Evolutionary conservation across 1,140 invertebrate genomes (phyloP).

Genomic region (Drosophila melanogaster): Release_6_plus_ISO1_MT NC_004354.4:18811501-18812000

Average conservation of each 20-base stretch:
- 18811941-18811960: slow-evolving; percentile 30
- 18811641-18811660: background rate
- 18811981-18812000: slow-evolving; percentile 24
- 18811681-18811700: slow-evolving; percentile 4
- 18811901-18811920: slow-evolving; percentile 58
- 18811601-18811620: slow-evolving; percentile 26
- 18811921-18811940: slow-evolving; percentile 54
- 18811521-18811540: slow-evolving; percentile 11
- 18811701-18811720: slow-evolving; percentile 33
- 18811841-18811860: slow-evolving; percentile 32
- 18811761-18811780: slow-evolving; percentile 6
- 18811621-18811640: slow-evolving; percentile 13
- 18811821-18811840: slow-evolving; percentile 35
- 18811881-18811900: slow-evolving; percentile 55
- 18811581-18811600: slow-evolving; percentile 23
- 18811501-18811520: background rate
- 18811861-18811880: slow-evolving; percentile 45
- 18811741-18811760: slow-evolving; percentile 31
- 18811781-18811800: slow-evolving; percentile 6
- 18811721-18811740: slow-evolving; percentile 26
- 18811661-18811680: slow-evolving; percentile 8
- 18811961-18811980: slow-evolving; percentile 33
- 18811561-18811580: slow-evolving; percentile 27
- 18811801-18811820: slow-evolving; percentile 17
- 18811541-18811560: slow-evolving; percentile 13